phyloP scores from a whole-genome alignment of 2,113 vertebrate species.

The Ivindomyrus marchei region DNA sequence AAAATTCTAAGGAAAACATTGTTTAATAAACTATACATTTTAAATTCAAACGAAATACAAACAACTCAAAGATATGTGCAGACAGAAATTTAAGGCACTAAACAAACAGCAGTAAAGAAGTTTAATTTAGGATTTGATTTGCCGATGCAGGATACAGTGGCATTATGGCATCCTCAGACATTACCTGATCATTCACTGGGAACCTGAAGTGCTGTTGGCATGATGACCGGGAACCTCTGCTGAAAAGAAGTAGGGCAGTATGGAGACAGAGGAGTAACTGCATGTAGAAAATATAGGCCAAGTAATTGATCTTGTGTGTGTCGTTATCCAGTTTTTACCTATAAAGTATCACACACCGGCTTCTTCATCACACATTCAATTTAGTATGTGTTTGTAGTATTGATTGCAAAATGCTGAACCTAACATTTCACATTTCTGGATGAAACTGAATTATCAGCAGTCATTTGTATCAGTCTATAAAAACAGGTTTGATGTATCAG shows the following conservation, averaged over 20 bases:
- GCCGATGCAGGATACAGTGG: not conserved
- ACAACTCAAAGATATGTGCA: not conserved
- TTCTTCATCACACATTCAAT: not conserved
- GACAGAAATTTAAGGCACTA: not conserved
- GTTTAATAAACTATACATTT: not conserved
- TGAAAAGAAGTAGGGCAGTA: not conserved
- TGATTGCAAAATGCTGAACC: not conserved
- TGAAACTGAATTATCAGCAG: not conserved
- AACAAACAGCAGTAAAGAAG: not conserved
- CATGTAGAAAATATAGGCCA: not conserved
- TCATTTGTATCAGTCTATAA: not conserved
- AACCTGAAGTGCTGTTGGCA: not conserved
- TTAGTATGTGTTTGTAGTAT: not conserved
- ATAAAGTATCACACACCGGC: not conserved
- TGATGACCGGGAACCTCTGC: not conserved
- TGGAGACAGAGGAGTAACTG: not conserved
- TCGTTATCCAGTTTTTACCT: not conserved
- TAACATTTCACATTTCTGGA: not conserved
- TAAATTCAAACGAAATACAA: not conserved
- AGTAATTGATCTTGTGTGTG: not conserved
- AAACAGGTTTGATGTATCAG: not conserved
- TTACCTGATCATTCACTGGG: not conserved
- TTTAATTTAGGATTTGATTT: not conserved
- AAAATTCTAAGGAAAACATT: not conserved
- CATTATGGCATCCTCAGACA: not conserved